These are phyloP conservation scores for Ectemnius lituratus DNA, from an alignment of 2,888 invertebrate species.

Conservation along the genomic window DNA sequence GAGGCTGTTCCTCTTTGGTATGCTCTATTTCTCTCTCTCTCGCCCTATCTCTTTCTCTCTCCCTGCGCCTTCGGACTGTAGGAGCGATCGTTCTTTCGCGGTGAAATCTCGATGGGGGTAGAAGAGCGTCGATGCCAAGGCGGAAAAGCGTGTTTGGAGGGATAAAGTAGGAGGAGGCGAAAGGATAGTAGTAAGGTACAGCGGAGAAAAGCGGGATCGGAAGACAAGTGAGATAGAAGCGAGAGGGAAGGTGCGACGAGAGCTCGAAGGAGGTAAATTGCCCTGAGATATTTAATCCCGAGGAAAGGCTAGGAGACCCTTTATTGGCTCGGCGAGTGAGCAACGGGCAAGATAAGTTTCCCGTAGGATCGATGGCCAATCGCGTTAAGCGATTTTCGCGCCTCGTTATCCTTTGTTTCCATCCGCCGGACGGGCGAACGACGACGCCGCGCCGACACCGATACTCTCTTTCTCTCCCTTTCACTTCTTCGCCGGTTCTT, in stretches of 20 bases:
- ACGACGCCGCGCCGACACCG: conserved; percentile 25
- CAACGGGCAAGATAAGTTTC: conserved; percentile 65
- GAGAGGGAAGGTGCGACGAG: conserved; percentile 18
- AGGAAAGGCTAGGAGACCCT: conserved; percentile 68
- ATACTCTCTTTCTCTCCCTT: conserved; percentile 24
- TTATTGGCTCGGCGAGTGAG: conserved; percentile 70
- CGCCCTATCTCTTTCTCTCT: conserved; percentile 7
- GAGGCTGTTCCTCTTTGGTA: not conserved
- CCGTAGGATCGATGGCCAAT: conserved; percentile 72
- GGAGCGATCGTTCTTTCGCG: conserved; percentile 49
- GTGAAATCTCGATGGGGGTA: conserved; percentile 55
- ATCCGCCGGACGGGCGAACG: conserved; percentile 45
- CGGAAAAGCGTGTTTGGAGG: conserved; percentile 32
- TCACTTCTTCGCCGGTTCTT: not conserved
- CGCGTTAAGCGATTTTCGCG: conserved; percentile 74
- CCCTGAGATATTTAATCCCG: conserved; percentile 73
- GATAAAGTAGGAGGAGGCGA: conserved; percentile 17
- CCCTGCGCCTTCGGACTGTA: conserved; percentile 26
- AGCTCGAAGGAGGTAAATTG: conserved; percentile 69
- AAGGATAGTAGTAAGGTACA: conserved; percentile 24
- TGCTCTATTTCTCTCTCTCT: too few species aligned
- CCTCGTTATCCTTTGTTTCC: conserved; percentile 73
- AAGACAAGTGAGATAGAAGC: conserved; percentile 7
- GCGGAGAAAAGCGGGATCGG: conserved; percentile 10
- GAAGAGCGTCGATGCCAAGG: conserved; percentile 42